Evolutionary conservation across 2,113 vertebrate species (phyloP), one percentile per base, ranked within the genome.

Genomic region (Crotalus helleri): DNA sequence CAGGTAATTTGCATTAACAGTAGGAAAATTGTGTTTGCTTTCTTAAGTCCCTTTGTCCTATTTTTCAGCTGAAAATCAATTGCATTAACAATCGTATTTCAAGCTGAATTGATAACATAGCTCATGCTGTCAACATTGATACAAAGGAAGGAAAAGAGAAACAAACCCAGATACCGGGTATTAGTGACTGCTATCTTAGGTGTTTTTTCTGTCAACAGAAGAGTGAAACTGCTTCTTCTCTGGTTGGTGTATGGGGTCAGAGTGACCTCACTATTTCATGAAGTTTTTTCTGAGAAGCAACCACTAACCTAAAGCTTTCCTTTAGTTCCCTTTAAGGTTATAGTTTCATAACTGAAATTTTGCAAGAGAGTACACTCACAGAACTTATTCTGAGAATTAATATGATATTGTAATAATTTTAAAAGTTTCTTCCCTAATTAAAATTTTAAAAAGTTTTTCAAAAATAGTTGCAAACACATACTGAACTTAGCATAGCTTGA

Each of bases 351-450:
- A 19, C 69, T 81, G 69, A 81, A 81, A 93, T 94, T 53, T 92
- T 95, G 88, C 21, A 92, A 74, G 26, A 44, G 26, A 64, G 91
- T 90, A 51, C 10, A 49, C 17, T 11, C 92, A 91, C 59, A 29
- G 49, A 5, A 59, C 87, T 44, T 91, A 9, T 88, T 93, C 74
- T 91, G 12, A 24, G 91, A 1, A 26, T 49, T 33, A 1, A 0
- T 33, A 94, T 92, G 90, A 26, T 29, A 61, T 58, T 39, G 55
- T 4, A 87, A 81, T 23, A 93, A 89, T 93, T 55, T 51, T 39
- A 86, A 92, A 94, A 92, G 87, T 13, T 33, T 74, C n/a, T 74
- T 74, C 13, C 64, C 13, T 5, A 33, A 81, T 81, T 39, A 39
- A 81, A 81, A 21, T 33, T 81, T 39, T 17, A 81, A 39, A 81